Percentiles rank a stretch among this genome's conserved stretches.
These are phyloP conservation scores for Drosophila sechellia DNA, from an alignment of 1,140 invertebrate genomes.

Conservation along the genomic window DNA sequence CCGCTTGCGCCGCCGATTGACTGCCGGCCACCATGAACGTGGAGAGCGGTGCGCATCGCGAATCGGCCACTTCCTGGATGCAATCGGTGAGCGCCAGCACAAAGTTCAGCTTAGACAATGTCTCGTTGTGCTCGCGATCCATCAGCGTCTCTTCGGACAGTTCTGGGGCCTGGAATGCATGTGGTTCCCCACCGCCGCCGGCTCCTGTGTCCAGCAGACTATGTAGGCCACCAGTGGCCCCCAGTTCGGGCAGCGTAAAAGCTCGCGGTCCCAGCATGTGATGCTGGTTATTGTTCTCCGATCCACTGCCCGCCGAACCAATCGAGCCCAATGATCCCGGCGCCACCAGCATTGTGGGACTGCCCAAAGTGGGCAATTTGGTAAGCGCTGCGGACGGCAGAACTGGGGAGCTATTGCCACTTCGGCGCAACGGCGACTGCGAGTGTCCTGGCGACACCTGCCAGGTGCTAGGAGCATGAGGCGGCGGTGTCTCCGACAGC, in stretches of 20 bases:
- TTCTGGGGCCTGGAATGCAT: constrained; percentile 93
- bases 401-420: constrained; percentile 90
- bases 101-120: constrained; percentile 96
- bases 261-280: constrained; percentile 89
- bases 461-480: constrained; percentile 90
- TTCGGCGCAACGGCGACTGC: constrained; percentile 90
- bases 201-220: constrained; percentile 86
- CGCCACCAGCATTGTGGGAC: constrained; percentile 85
- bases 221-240: constrained; percentile 88
- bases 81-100: constrained; percentile 95
- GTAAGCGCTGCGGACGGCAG: constrained; percentile 87
- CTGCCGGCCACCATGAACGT: constrained; percentile 85
- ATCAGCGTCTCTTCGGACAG: constrained; percentile 97
- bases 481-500: constrained; percentile 89
- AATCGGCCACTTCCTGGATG: constrained; percentile 93
- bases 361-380: constrained; percentile 87
- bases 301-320: constrained; percentile 82
- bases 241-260: constrained; percentile 91
- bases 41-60: constrained; percentile 89
- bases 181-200: constrained; percentile 86
- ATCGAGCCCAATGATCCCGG: constrained; percentile 85
- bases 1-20: constrained; percentile 52
- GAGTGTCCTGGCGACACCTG: constrained; percentile 88
- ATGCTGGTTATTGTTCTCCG: constrained; percentile 85
- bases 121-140: constrained; percentile 97